A percentile compares a stretch with the other conserved stretches of the same genome.
phyloP scores from a whole-genome alignment of 2,797 vertebrate species.

The Tachyglossus aculeatus region DNA sequence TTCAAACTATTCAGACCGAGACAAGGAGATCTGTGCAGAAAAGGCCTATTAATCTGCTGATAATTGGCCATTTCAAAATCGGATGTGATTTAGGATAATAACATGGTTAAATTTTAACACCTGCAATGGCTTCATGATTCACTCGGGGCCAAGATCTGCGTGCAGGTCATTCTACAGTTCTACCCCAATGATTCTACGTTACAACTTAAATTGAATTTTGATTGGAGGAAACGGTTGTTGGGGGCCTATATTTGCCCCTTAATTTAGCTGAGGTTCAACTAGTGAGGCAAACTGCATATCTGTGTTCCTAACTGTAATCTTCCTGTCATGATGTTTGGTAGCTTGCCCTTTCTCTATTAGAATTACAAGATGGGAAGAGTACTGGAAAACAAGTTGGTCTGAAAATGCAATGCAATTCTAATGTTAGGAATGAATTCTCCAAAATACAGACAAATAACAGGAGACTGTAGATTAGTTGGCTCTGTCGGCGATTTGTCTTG shows the following conservation, averaged over 20 bases:
- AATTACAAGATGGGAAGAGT: constrained; percentile 7
- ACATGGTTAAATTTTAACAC: constrained; percentile 22
- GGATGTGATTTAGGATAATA: constrained; percentile 12
- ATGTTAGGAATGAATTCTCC: too few species aligned
- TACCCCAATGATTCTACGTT: neutral
- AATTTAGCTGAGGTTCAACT: neutral
- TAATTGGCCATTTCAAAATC: constrained; percentile 31
- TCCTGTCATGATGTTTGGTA: neutral
- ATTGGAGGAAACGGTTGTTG: constrained; percentile 17
- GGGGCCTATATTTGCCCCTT: neutral
- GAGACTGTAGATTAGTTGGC: too few species aligned
- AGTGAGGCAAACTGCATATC: neutral
- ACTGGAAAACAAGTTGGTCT: constrained; percentile 1
- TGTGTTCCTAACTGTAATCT: neutral
- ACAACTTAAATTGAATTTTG: constrained; percentile 33
- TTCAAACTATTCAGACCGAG: too few species aligned
- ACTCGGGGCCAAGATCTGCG: constrained; percentile 11
- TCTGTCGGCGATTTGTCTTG: too few species aligned
- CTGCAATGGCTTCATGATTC: neutral
- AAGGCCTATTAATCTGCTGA: neutral
- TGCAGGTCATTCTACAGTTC: constrained; percentile 29
- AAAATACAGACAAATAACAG: too few species aligned
- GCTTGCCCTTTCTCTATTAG: neutral
- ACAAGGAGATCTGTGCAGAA: neutral
- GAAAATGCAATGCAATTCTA: neutral